Conservation (phyloP, 2,888 invertebrate species). For the Drosophila fungiperda region DNA sequence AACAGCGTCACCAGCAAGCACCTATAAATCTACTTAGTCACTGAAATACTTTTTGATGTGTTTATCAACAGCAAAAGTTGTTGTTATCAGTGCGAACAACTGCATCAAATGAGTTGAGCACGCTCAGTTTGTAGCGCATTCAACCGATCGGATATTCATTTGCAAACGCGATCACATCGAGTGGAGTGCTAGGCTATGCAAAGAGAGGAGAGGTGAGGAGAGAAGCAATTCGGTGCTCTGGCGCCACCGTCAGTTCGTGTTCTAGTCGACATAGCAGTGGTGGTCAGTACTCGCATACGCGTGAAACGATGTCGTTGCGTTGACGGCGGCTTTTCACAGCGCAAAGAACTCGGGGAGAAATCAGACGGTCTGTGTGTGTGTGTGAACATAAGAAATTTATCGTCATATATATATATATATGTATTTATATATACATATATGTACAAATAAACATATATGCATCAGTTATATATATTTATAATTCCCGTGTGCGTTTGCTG, state of each 20-base stretch:
- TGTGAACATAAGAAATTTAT: conserved; percentile 15
- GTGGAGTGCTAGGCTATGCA: not conserved
- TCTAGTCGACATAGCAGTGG: conserved; percentile 34
- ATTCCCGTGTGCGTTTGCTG: conserved; percentile 10
- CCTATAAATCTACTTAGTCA: not conserved
- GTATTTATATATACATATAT: conserved; percentile 14
- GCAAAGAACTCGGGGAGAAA: conserved; percentile 55
- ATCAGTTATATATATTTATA: conserved; percentile 7
- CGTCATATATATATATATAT: conserved; percentile 5
- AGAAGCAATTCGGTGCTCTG: conserved; percentile 27
- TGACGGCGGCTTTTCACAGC: conserved; percentile 68
- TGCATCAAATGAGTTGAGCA: conserved; percentile 24
- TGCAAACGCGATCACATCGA: conserved; percentile 29
- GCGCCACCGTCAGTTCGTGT: conserved; percentile 39
- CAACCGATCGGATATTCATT: conserved; percentile 24
- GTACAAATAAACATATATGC: conserved; percentile 12
- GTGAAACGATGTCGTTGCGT: conserved; percentile 79
- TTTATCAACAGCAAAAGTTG: conserved; percentile 35
- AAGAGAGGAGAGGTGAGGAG: not conserved
- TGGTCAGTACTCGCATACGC: conserved; percentile 72
- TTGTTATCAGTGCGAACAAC: conserved; percentile 37
- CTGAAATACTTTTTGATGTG: not conserved
- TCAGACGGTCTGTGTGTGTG: conserved; percentile 52
- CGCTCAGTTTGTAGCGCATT: conserved; percentile 31
- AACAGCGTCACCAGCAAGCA: conserved; percentile 8